Percentiles rank a stretch among this genome's conserved stretches.
phyloP scores from a whole-genome alignment of 2,888 invertebrate species.

The Tigriopus californicus region DNA sequence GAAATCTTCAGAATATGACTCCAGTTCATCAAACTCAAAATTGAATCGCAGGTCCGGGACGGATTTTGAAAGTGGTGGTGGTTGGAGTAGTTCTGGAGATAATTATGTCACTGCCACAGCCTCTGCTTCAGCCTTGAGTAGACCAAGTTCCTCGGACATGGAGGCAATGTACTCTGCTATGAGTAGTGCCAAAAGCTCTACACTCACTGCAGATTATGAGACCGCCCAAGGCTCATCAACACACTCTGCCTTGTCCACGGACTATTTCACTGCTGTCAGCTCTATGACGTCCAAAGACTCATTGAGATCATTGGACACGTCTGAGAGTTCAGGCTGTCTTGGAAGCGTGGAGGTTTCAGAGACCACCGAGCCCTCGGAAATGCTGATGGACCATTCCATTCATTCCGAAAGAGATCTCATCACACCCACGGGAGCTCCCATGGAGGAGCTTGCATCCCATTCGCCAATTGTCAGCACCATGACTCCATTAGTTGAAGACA shows the following conservation, averaged over 20 bases:
- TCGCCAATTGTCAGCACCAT: too few species aligned
- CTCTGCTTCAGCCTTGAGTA: conserved; percentile 33
- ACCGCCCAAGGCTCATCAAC: conserved; percentile 49
- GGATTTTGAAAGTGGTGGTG: conserved; percentile 29
- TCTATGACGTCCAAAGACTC: conserved; percentile 63
- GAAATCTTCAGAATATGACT: not conserved
- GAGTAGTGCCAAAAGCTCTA: not conserved
- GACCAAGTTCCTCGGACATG: conserved; percentile 68
- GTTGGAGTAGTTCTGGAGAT: conserved; percentile 32
- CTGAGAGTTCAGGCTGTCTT: conserved; percentile 68
- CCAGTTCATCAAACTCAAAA: conserved; percentile 7
- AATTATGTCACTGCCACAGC: conserved; percentile 33
- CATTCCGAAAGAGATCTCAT: conserved; percentile 9
- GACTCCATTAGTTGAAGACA: conserved; percentile 24
- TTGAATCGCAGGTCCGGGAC: conserved; percentile 47
- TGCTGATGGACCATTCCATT: conserved; percentile 46
- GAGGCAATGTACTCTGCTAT: conserved; percentile 42
- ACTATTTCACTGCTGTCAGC: conserved; percentile 65
- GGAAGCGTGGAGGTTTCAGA: conserved; percentile 55
- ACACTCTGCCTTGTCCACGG: conserved; percentile 52
- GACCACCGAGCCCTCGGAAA: conserved; percentile 63
- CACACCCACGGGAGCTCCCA: conserved; percentile 8
- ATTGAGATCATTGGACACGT: conserved; percentile 55
- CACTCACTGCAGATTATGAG: conserved; percentile 55
- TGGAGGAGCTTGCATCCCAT: conserved; percentile 21